Conservation (phyloP, 1,140 invertebrate species). For the Danaus melanippus region DNA sequence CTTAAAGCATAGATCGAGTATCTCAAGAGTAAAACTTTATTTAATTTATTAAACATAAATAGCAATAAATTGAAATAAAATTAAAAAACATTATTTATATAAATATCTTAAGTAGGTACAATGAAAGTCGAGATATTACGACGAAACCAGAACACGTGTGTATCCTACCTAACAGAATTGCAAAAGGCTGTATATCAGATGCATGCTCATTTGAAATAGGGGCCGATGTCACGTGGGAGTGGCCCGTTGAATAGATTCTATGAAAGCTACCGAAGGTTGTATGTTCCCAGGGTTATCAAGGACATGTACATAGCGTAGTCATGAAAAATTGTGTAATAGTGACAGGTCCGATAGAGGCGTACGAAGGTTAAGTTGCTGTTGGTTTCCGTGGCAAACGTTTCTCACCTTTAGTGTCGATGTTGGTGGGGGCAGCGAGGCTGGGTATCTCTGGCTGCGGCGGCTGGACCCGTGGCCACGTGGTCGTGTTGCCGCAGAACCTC, state of each 20-base stretch:
- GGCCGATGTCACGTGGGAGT: slow-evolving; percentile 36
- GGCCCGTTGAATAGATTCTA: slow-evolving; percentile 18
- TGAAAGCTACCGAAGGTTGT: slow-evolving; percentile 19
- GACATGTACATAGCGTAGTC: slow-evolving; percentile 6
- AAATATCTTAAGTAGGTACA: too few relatives aligned
- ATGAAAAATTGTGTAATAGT: background rate
- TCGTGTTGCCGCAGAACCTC: slow-evolving; percentile 46
- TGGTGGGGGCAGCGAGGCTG: slow-evolving; percentile 44
- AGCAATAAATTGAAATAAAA: too few relatives aligned
- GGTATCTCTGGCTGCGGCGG: slow-evolving; percentile 60
- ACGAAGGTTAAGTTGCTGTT: too few relatives aligned
- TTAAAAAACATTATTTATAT: background rate
- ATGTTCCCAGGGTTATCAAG: slow-evolving; percentile 20
- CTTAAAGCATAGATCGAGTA: too few relatives aligned
- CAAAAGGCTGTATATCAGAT: slow-evolving; percentile 37
- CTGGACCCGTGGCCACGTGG: slow-evolving; percentile 60
- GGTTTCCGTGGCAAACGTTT: too few relatives aligned
- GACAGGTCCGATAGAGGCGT: background rate
- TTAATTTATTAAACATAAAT: too few relatives aligned
- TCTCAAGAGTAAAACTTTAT: too few relatives aligned
- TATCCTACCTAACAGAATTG: slow-evolving; percentile 20
- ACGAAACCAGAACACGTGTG: slow-evolving; percentile 12
- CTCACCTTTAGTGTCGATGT: slow-evolving; percentile 66
- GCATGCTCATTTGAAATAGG: slow-evolving; percentile 37
- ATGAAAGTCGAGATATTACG: too few relatives aligned